Evolutionary conservation across 2,113 vertebrate species (phyloP).

Genomic region (Pycnonotus jocosus): DNA sequence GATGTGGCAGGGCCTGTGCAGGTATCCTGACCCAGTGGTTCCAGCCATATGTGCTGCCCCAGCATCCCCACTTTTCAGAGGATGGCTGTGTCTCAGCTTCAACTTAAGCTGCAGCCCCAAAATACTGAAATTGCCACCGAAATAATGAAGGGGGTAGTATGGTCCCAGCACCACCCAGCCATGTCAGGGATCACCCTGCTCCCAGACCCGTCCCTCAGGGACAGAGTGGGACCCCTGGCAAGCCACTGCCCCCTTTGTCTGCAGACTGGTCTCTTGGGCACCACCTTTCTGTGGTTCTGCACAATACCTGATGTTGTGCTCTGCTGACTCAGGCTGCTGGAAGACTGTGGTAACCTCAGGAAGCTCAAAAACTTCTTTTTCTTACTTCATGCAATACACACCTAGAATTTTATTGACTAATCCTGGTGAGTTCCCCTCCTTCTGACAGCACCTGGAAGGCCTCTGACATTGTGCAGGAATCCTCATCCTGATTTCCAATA

Average conservation of each 20-base stretch:
- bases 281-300: background rate
- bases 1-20: background rate
- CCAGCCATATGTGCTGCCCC: accelerated
- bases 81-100: background rate
- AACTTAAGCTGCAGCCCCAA: background rate
- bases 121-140: background rate
- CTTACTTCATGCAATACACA: background rate
- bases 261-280: background rate
- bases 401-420: background rate
- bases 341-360: background rate
- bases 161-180: accelerated
- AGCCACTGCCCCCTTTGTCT: background rate
- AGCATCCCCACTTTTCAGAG: background rate
- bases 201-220: accelerated
- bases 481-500: background rate
- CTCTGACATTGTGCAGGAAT: background rate
- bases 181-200: background rate
- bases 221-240: background rate
- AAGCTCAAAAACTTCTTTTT: background rate
- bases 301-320: background rate
- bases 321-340: background rate
- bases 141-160: background rate
- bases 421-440: background rate
- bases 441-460: background rate
- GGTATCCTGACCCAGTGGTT: background rate